A percentile compares a stretch with the other conserved stretches of the same genome.
These are phyloP conservation scores for Coregonus sp. DNA, from an alignment of 2,797 vertebrate genomes.

Conservation along the genomic window DNA sequence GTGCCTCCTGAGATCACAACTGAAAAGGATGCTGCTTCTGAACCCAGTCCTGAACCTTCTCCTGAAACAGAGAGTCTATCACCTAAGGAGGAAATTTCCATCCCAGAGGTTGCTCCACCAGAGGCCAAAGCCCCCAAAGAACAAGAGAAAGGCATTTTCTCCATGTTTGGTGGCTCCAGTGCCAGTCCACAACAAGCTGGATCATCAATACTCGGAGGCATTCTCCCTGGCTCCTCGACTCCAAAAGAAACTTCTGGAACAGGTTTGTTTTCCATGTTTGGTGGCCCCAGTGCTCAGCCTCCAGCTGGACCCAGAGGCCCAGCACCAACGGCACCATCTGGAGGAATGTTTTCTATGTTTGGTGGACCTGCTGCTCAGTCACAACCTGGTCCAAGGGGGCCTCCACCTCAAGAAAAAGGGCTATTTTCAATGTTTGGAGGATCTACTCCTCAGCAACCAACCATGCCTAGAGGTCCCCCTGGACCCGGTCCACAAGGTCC, in stretches of 20 bases:
- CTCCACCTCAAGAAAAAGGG: constrained; percentile 65
- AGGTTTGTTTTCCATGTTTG: constrained; percentile 87
- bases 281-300: constrained; percentile 63
- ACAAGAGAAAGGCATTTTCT: constrained; percentile 35
- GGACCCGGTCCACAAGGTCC: constrained; percentile 11
- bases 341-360: constrained; percentile 76
- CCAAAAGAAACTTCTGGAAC: constrained; percentile 70
- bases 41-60: constrained; percentile 33
- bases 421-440: constrained; percentile 77
- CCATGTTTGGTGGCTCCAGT: constrained; percentile 40
- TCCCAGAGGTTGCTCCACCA: constrained; percentile 51
- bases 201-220: constrained; percentile 57
- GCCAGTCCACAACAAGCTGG: constrained; percentile 58
- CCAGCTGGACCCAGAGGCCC: constrained; percentile 51
- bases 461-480: constrained; percentile 50
- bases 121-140: constrained; percentile 62
- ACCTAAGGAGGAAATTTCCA: constrained; percentile 41
- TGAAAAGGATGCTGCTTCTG: constrained; percentile 30
- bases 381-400: constrained; percentile 52
- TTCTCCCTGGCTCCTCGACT: constrained; percentile 71
- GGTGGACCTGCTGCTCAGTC: constrained; percentile 63
- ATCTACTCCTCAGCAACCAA: constrained; percentile 61
- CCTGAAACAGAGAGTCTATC: constrained; percentile 35
- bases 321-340: constrained; percentile 25
- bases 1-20: constrained; percentile 28